Evolutionary conservation across 23 tunicate genomes (phyloP).

Genomic region (Styela clava): DNA sequence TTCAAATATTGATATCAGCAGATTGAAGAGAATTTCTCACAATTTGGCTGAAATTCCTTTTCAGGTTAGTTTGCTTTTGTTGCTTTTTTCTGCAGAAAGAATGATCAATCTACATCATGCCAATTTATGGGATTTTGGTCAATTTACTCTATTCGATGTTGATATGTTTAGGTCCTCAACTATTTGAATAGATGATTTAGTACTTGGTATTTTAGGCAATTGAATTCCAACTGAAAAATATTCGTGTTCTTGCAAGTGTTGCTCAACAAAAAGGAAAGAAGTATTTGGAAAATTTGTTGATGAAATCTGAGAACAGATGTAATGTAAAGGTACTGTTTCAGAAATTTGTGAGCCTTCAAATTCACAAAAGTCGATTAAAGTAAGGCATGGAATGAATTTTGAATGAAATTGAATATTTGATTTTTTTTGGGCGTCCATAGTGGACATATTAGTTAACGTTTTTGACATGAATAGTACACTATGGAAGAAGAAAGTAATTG

Average conservation of each 20-base stretch:
- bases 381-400: not conserved
- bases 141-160: too few species aligned
- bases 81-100: not conserved
- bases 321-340: conserved; percentile 26
- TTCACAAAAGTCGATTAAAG: not conserved
- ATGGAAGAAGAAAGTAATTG: too few species aligned
- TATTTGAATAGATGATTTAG: too few species aligned
- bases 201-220: conserved; percentile 26
- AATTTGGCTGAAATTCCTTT: conserved; percentile 25
- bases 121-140: too few species aligned
- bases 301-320: conserved; percentile 19
- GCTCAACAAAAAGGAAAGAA: conserved; percentile 7
- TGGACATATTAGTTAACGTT: too few species aligned
- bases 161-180: too few species aligned
- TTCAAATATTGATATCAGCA: conserved; percentile 3
- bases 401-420: not conserved
- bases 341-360: not conserved
- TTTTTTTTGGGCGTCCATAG: too few species aligned
- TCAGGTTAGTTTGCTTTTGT: conserved; percentile 17
- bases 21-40: conserved; percentile 27
- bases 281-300: conserved; percentile 17
- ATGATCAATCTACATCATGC: too few species aligned
- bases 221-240: conserved; percentile 44
- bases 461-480: too few species aligned
- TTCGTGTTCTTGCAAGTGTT: conserved; percentile 23